Base-by-base conservation (phyloP, 1,140 invertebrate genomes). In the Zaprionus davidi region DNA sequence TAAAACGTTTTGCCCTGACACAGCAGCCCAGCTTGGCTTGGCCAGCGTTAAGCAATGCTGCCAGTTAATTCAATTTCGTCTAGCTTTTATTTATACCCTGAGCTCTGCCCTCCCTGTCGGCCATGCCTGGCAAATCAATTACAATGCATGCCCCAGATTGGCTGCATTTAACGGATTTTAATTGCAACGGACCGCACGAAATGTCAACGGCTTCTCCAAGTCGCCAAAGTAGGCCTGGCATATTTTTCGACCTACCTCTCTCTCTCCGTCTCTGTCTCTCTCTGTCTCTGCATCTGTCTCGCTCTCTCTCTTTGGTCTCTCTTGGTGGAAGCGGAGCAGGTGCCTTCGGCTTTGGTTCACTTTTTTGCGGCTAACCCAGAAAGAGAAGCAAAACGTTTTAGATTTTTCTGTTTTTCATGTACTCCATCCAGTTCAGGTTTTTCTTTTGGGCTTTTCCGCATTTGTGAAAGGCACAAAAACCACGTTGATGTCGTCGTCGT, bases 381-480 rank as follows among this genome's bases (percentile, higher is more conserved):
- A 88, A 87, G 74, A 57, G 71, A 77, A 55, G 59, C 58, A 71
- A 76, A 71, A 59, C 59, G 73, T 59, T 63, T 75, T 67, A 56
- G 62, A 71, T 71, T 75, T 58, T 38, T 46, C 41, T 3, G 63
- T 71, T 81, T 77, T 77, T 82, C 68, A 71, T 71, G 73, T 66
- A 83, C 67, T 79, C 41, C 46, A 24, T 24, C 41, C 46, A 51
- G 83, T 84, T 75, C 82, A 81, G 82, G 73, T 86, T 74, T 62
- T 53, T 65, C 17, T 67, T 69, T 63, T 64, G 58, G 28, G 66
- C 62, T 81, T 44, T 76, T 55, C 68, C 62, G 75, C 64, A 71
- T 81, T 79, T 84, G 84, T 88, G 84, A 88, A 88, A 88, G 84
- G 85, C 81, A 77, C 34, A 63, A 88, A 82, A 88, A 77, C 41